Evolutionary conservation across 2,797 vertebrate species (phyloP).

Genomic region (Benthosema pterotum): DNA sequence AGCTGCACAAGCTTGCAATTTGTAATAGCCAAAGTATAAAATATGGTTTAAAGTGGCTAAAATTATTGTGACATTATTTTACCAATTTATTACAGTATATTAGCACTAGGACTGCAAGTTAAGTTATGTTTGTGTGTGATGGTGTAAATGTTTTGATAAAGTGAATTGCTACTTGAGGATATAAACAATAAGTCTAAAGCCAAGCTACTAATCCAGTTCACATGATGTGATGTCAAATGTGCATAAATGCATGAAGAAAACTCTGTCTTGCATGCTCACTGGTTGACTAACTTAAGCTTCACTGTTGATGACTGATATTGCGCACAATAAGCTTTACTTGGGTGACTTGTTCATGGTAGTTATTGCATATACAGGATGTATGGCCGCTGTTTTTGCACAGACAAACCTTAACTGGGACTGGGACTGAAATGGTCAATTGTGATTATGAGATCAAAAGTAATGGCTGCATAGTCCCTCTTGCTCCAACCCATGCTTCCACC

Average conservation of each 20-base stretch:
- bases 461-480: conserved; percentile 59
- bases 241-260: conserved; percentile 69
- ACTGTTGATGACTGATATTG: conserved; percentile 41
- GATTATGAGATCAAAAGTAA: neutral
- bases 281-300: conserved; percentile 62
- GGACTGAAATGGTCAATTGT: conserved; percentile 17
- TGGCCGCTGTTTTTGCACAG: conserved; percentile 64
- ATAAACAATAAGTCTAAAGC: conserved; percentile 41
- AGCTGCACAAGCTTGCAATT: too few species aligned
- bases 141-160: too few species aligned
- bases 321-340: conserved; percentile 41
- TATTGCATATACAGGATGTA: conserved; percentile 83
- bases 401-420: conserved; percentile 32
- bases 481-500: conserved; percentile 47
- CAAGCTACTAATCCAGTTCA: conserved; percentile 38
- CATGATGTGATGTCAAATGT: conserved; percentile 51
- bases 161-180: too few species aligned
- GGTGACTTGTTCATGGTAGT: conserved; percentile 47
- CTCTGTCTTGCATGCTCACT: conserved; percentile 74
- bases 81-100: too few species aligned
- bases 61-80: too few species aligned
- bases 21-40: too few species aligned
- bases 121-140: too few species aligned
- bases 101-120: too few species aligned
- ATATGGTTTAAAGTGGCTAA: too few species aligned